Evolutionary conservation across 2,113 vertebrate genomes (phyloP), one percentile per base, ranked within the genome.

Genomic region (Melanerpes formicivorus): DNA sequence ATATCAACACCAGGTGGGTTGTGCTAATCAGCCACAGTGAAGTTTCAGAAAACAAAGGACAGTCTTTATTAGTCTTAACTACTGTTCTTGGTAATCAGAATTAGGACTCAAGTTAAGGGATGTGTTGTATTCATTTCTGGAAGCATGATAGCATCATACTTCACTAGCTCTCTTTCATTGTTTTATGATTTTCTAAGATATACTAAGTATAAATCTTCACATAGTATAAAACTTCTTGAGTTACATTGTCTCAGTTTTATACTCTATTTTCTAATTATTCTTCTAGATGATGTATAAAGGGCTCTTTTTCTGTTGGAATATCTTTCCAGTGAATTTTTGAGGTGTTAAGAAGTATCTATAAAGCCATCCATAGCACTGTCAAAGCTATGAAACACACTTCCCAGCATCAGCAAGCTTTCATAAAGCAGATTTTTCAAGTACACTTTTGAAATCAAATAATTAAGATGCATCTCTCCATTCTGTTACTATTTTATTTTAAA

Each of bases 401-500:
- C 54, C 44, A 92, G 62, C 23, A 80, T 66, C 50, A 77, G 11
- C 48, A 90, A 86, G 74, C 91, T 90, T 90, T 72, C 58, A 63
- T 77, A 72, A 75, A 77, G 76, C 62, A 56, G 19, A 48, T 87
- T 76, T 66, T 90, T 87, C n/a, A 82, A 96, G 65, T 19, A 67
- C 56, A 94, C 48, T 93, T 93, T 63, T 72, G 56, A 80, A 93
- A 95, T 93, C 46, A 94, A 90, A 92, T 94, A 88, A 94, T 94
- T 95, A 76, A 90, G 74, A 95, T 93, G 93, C 92, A 82, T 92
- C 76, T 88, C 89, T 92, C 83, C 52, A 63, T 91, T 96, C 77
- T 70, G 19, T 88, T 90, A 80, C 87, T 56, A 88, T 92, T 95
- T 97, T 91, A 88, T 95, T 97, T 91, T 64, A 95, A 95, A 82